A percentile compares a stretch with the other conserved stretches of the same genome.
phyloP scores from a whole-genome alignment of 2,113 vertebrate genomes.

The Polypterus bichir region DNA sequence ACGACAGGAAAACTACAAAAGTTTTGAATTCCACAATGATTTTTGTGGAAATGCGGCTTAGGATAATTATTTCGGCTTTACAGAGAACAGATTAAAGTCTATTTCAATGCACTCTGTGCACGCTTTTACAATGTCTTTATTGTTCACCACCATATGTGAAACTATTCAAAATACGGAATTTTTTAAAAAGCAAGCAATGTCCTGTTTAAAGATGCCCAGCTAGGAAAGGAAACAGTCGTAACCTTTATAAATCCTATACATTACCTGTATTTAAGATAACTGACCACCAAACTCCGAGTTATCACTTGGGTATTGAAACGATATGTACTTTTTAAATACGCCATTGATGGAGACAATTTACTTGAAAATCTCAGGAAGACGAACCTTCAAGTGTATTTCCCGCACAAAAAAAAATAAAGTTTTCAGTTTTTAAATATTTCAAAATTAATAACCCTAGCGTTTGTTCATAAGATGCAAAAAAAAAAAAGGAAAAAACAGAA shows the following conservation, averaged over 20 bases:
- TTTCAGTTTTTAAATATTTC: too few relatives aligned
- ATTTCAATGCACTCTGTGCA: conserved; percentile 76
- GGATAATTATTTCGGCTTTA: conserved; percentile 96
- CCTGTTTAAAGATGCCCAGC: conserved; percentile 84
- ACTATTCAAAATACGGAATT: conserved; percentile 78
- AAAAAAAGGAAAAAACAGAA: too few relatives aligned
- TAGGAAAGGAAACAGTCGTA: conserved; percentile 63
- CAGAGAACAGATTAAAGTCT: conserved; percentile 90
- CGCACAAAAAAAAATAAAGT: too few relatives aligned
- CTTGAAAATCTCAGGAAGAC: too few relatives aligned
- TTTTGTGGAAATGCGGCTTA: conserved; percentile 91
- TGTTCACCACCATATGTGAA: conserved; percentile 84
- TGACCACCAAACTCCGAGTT: too few relatives aligned
- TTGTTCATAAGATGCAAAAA: too few relatives aligned
- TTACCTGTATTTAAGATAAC: too few relatives aligned
- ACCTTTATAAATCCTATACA: conserved; percentile 74
- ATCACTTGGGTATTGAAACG: too few relatives aligned
- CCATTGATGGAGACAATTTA: too few relatives aligned
- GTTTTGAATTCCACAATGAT: conserved; percentile 96
- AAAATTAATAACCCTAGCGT: too few relatives aligned
- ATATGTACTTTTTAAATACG: too few relatives aligned
- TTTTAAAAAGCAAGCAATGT: conserved; percentile 76
- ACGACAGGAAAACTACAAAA: conserved; percentile 54
- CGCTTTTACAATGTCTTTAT: conserved; percentile 79
- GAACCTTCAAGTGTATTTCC: too few relatives aligned